Evolutionary conservation across 2,113 vertebrate genomes (phyloP), one percentile per base, ranked within the genome.

Genomic region (Melozone crissalis): DNA sequence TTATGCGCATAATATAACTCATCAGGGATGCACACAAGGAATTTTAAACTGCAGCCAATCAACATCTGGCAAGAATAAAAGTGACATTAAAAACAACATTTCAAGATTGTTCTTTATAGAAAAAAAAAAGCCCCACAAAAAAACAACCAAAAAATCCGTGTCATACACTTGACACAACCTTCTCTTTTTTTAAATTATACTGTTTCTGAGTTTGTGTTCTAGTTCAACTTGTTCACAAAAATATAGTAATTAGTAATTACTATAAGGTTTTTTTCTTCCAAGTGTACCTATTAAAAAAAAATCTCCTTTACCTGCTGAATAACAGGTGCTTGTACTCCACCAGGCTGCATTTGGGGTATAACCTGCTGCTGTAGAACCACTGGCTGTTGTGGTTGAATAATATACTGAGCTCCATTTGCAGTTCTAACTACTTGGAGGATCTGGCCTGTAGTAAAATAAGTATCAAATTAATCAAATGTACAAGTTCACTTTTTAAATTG

Each of bases 401-500:
- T 98, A 95, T 99, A 99, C 95, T 99, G 99, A 92, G 99, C 97
- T 84, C 99, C 99, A 43, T 99, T 99, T 76, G 99, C 97, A 85
- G 98, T 98, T 90, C 99, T 98, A 84, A 99, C 98, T 97, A 99
- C 98, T 96, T 99, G 99, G 93, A 99, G 97, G 95, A 99, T 98
- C 97, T 99, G 99, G 95, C 99, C 99, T 99, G 95, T 59, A 95
- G 65, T 27, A 77, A 94, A 92, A n/a, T 12, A 86, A 71, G 11
- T 31, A 97, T 16, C 66, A 52, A 44, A 95, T 83, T 69, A 81
- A 57, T 68, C 27, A 88, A 80, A 91, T 7, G 22, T 6, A 68
- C 35, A 79, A 69, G 54, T 90, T 54, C 1, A 55, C 33, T 73
- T 91, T 27, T 55, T 7, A 73, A 94, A 90, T 76, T 2, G 67